Evolutionary conservation across 2,113 vertebrate genomes (phyloP), one percentile per base, ranked within the genome.

Genomic region (Corvus hawaiiensis): DNA sequence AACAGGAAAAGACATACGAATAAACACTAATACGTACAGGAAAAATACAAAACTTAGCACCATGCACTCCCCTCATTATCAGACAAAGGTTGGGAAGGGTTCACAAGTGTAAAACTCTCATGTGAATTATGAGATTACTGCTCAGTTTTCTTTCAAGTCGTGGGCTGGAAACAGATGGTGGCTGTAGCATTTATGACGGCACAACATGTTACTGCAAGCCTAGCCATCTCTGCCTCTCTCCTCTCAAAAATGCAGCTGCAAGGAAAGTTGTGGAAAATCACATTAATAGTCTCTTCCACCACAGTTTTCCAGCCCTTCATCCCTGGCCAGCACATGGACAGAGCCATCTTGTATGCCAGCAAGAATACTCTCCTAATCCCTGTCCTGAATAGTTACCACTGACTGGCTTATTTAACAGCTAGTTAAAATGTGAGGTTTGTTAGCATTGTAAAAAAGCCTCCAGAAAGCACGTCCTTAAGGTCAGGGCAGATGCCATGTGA

Each of bases 201-300:
- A 61, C 94, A 96, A 97, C 97, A 94, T 96, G 97, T 97, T 97
- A 94, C 48, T 76, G 96, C 97, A 98, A 90, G 97, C 90, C 95
- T 54, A 54, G 72, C 74, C 77, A 66, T 30, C 75, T 90, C 87
- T 86, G 86, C 91, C 81, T 94, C 92, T 88, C 77, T 80, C 90
- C 84, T 86, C 95, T 92, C 75, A 87, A 94, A 97, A 97, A 96
- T 71, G 91, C 94, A 95, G 96, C 95, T 95, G 81, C 68, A 87
- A 97, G 80, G 93, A 86, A 96, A 95, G 94, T 96, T 95, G 95
- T 93, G 94, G 94, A 97, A 97, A 97, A 97, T 96, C 96, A 92
- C 76, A 93, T 95, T 96, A 96, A 94, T 89, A 95, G 80, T 89
- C 96, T 90, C 94, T 92, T 96, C 95, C 83, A 89, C 73, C 90